These are phyloP conservation scores for Geodia barretti DNA, from an alignment of 37 sponge, comb jelly and placozoan species.

Conservation along the genomic window DNA sequence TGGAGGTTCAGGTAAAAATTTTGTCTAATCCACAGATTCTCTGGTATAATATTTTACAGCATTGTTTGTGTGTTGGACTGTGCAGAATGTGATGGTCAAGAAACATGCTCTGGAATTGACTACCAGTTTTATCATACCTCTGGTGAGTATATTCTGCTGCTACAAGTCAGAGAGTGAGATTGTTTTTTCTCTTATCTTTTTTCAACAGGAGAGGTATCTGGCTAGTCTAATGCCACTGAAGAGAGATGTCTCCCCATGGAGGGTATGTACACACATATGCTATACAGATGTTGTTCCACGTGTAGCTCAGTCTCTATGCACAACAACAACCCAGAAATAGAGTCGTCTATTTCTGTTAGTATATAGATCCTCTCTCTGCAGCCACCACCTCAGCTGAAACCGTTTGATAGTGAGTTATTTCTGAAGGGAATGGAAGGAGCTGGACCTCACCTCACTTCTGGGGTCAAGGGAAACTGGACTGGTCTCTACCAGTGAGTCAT, in stretches of 20 bases:
- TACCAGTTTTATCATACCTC: slow-evolving; percentile 87
- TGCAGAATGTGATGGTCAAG: slow-evolving; percentile 80
- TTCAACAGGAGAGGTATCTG: slow-evolving; percentile 83
- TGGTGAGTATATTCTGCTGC: slow-evolving; percentile 44
- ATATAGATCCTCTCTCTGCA: slow-evolving; percentile 8
- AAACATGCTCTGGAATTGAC: slow-evolving; percentile 83
- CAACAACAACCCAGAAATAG: too few relatives aligned
- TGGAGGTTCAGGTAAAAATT: slow-evolving; percentile 66
- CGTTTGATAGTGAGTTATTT: slow-evolving; percentile 75
- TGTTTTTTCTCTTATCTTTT: neutral
- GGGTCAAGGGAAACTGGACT: slow-evolving; percentile 87
- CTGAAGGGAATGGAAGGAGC: slow-evolving; percentile 64
- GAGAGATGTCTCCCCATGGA: slow-evolving; percentile 88
- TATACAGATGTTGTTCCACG: too few relatives aligned
- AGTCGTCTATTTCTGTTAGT: too few relatives aligned
- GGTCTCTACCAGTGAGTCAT: slow-evolving; percentile 82
- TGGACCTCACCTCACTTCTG: slow-evolving; percentile 89
- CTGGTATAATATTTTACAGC: neutral
- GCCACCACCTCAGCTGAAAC: slow-evolving; percentile 79
- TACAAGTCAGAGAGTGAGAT: slow-evolving; percentile 3
- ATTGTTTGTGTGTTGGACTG: neutral
- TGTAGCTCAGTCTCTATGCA: too few relatives aligned
- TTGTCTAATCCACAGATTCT: too few relatives aligned
- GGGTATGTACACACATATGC: slow-evolving; percentile 51
- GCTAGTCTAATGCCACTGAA: slow-evolving; percentile 92